Conservation (phyloP, 2,797 vertebrate genomes). For the Bovichtus diacanthus region DNA sequence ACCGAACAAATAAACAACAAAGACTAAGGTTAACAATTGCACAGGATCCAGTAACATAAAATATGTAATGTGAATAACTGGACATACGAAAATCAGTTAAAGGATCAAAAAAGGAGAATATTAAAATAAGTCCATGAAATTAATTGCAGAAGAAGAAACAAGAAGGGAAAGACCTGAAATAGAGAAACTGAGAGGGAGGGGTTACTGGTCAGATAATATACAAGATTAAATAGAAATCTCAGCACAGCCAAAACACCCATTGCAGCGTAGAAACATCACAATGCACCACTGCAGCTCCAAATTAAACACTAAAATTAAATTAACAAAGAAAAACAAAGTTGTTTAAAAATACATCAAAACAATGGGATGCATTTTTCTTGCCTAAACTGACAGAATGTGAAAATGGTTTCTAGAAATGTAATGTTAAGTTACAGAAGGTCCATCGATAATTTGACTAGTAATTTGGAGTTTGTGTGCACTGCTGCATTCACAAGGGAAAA, state of each 20-base stretch:
- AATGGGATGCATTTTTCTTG: conserved; percentile 67
- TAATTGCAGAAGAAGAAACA: conserved; percentile 69
- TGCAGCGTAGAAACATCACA: conserved; percentile 48
- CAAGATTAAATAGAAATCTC: conserved; percentile 63
- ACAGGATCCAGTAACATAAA: background rate
- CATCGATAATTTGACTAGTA: background rate
- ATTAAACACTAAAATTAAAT: conserved; percentile 58
- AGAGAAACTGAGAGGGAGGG: conserved; percentile 86
- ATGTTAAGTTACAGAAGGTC: background rate
- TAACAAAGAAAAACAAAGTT: conserved; percentile 37
- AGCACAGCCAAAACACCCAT: conserved; percentile 61
- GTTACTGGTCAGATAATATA: conserved; percentile 79
- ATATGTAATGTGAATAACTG: conserved; percentile 37
- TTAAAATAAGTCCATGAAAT: conserved; percentile 68
- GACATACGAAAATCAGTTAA: conserved; percentile 32
- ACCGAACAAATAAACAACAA: conserved; percentile 60
- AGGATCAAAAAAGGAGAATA: conserved; percentile 39
- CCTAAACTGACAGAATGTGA: background rate
- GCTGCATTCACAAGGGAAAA: conserved; percentile 47
- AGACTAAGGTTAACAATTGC: conserved; percentile 24
- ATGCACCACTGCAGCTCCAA: conserved; percentile 53
- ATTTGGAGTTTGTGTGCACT: background rate
- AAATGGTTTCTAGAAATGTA: background rate
- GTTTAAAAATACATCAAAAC: conserved; percentile 55
- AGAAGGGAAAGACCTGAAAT: conserved; percentile 87